phyloP scores from a whole-genome alignment of 2,888 invertebrate genomes.

The Nomada flava region DNA sequence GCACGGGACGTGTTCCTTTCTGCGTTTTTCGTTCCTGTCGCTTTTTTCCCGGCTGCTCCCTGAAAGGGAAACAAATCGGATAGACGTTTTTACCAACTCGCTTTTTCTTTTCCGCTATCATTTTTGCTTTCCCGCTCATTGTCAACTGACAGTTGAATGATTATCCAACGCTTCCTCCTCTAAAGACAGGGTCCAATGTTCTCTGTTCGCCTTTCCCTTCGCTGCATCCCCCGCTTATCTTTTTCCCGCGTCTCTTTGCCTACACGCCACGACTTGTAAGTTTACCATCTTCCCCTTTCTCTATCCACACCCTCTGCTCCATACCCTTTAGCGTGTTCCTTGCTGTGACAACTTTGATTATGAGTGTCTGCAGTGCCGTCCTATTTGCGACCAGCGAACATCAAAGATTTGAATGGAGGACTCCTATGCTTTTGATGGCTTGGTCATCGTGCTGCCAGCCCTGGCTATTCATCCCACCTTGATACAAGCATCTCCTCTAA shows the following conservation, averaged over 20 bases:
- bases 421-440: conserved; percentile 79
- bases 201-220: conserved; percentile 30
- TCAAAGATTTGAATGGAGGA: conserved; percentile 80
- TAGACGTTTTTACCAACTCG: conserved; percentile 60
- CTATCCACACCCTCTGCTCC: conserved; percentile 35
- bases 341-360: conserved; percentile 81
- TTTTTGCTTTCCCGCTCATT: conserved; percentile 59
- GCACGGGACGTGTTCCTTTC: conserved; percentile 22
- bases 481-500: conserved; percentile 51
- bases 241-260: conserved; percentile 25
- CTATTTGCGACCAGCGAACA: conserved; percentile 69
- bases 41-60: conserved; percentile 42
- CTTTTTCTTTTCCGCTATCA: conserved; percentile 51
- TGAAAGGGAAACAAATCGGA: conserved; percentile 69
- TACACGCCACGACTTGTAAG: conserved; percentile 7
- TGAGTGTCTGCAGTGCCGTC: conserved; percentile 73
- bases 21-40: conserved; percentile 41
- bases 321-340: conserved; percentile 50
- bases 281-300: conserved; percentile 35
- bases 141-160: conserved; percentile 69
- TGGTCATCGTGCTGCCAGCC: conserved; percentile 61
- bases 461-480: conserved; percentile 65
- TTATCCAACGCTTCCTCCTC: conserved; percentile 75
- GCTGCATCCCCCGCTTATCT: conserved; percentile 18
- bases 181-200: conserved; percentile 64